A percentile compares a stretch with the other conserved stretches of the same genome.
Conservation (phyloP, 64 coral and sea anemone genomes). For the Pachyseris speciosa region DNA sequence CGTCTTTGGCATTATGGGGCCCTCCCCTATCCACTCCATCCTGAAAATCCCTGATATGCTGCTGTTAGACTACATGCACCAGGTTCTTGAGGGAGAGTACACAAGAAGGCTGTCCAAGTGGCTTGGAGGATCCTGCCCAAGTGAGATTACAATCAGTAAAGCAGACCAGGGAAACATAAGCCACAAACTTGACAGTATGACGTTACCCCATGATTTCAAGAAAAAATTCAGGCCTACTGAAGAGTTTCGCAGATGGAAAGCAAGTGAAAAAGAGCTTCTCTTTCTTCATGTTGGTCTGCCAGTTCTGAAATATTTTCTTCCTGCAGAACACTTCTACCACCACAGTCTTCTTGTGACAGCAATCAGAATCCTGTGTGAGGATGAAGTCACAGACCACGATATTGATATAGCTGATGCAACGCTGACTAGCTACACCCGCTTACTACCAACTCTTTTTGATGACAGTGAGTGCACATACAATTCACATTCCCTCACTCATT, state of each 20-base stretch:
- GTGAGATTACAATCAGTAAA: conserved; percentile 44
- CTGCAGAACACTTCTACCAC: conserved; percentile 75
- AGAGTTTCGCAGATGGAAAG: conserved; percentile 83
- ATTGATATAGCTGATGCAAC: conserved; percentile 76
- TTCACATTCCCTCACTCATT: conserved; percentile 76
- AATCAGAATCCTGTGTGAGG: conserved; percentile 73
- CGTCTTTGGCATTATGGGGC: conserved; percentile 60
- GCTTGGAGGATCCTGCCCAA: conserved; percentile 45
- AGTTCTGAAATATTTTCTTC: conserved; percentile 64
- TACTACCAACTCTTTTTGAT: conserved; percentile 53
- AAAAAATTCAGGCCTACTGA: conserved; percentile 60
- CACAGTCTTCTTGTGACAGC: conserved; percentile 74
- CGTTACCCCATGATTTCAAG: conserved; percentile 81
- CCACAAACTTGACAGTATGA: conserved; percentile 6
- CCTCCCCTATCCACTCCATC: conserved; percentile 53
- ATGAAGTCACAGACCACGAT: conserved; percentile 69
- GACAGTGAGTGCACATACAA: conserved; percentile 62
- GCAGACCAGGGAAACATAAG: not conserved
- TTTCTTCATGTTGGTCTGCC: conserved; percentile 80
- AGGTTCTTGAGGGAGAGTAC: conserved; percentile 84
- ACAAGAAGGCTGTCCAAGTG: conserved; percentile 80
- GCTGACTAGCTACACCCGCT: conserved; percentile 53
- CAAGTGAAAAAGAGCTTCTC: conserved; percentile 74
- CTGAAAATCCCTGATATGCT: conserved; percentile 82
- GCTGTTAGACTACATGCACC: conserved; percentile 83